Evolutionary conservation across 2,113 vertebrate species (phyloP), one percentile per base, ranked within the genome.

Genomic region (Porphyrio hochstetteri): DNA sequence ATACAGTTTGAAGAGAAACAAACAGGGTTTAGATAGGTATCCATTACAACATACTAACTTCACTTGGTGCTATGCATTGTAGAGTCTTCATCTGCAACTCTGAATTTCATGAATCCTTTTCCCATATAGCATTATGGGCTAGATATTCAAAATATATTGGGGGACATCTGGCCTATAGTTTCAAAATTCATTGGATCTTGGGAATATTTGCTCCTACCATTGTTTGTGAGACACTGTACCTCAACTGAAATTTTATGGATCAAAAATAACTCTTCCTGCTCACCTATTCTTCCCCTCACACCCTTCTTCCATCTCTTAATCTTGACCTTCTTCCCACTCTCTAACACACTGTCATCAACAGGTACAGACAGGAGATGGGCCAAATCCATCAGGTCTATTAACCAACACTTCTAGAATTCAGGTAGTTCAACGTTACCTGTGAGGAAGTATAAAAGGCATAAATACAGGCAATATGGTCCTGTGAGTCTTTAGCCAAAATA

Each of bases 381-480:
- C 52, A 63, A 33, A 15, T 25, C 25, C 4, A 1, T 35, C 13
- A 25, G 33, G 9, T 28, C 40, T n/a, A 4, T 36, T 48, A 59
- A 59, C 9, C 17, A 74, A 11, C 3, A 6, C 15, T 35, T 35
- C 36, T n/a, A 7, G 19, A 4, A 5, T 40, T n/a, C 23, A 31
- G 3, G 13, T 3, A 35, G 31, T n/a, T 78, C 40, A 44, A 0
- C 9, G 13, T 25, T 42, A 71, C 18, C n/a, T 60, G 21, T 0
- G 16, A 83, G 23, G 27, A 77, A 64, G 5, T 3, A 12, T 3
- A 59, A 67, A 81, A 74, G 2, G 25, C 83, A 74, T 16, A 78
- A 61, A 67, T 24, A 59, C 19, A 68, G 36, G n/a, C 75, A 84
- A 35, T 24, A 68, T 1, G 15, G 40, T 82, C 23, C 33, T 13